Evolutionary conservation across 1,140 invertebrate genomes (phyloP), one percentile per base, ranked within the genome.

Genomic region (Penaeus indicus): DNA sequence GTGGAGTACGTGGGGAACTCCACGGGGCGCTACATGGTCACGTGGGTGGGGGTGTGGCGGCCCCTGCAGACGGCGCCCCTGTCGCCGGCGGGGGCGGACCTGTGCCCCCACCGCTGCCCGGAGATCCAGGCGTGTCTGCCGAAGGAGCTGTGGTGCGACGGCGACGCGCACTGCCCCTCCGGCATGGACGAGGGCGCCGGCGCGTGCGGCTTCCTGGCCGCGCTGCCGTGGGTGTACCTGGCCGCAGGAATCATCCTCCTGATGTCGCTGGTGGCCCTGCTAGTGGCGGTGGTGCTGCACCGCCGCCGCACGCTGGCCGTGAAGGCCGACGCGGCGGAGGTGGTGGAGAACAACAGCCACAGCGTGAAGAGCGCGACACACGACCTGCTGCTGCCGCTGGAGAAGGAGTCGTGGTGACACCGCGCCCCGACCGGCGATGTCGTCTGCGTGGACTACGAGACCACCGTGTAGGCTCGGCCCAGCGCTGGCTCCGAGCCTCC

Each of bases 121-220:
- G 92, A 92, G 83, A 91, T 94, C 75, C 77, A 93, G 92, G 94
- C 94, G 22, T 93, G 93, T 38, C 94, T 93, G 79, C 94, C 94
- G 22, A 94, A 95, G 86, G 93, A 95, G 22, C 93, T 95, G 86
- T 94, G 92, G 91, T 92, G 92, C 90, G 91, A 92, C 94, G 81
- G 94, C 93, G 42, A 93, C 60, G 38, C 75, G 42, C 91, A 92
- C 85, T 92, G 92, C 85, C 92, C 92, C 1, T 88, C 85, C 11
- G 89, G 86, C 32, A 86, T 85, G 42, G 90, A 91, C 69, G 90
- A 91, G 47, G 89, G 90, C n/a, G 89, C 90, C 3, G 85, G 86
- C 21, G 90, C 90, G 7, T 91, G 90, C 69, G 90, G 90, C 61
- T 77, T 91, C 25, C 72, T 91, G 42, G 90, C 88, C 13, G 90